Evolutionary conservation across 2,888 invertebrate species (phyloP).

Genomic region (Smittia sp.): DNA sequence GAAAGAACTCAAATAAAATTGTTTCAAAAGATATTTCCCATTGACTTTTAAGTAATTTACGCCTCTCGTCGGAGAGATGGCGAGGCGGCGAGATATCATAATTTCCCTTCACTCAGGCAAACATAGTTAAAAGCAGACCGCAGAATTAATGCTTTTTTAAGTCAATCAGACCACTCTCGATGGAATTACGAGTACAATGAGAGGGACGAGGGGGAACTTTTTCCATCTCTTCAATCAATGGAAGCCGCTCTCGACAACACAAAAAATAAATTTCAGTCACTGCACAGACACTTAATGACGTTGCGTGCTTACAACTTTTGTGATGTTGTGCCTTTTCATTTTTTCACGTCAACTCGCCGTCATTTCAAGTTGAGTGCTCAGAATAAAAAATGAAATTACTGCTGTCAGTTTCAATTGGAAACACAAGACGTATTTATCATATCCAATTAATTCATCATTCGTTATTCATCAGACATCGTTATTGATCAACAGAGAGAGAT

Average conservation of each 20-base stretch:
- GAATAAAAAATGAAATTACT: slow-evolving; percentile 39
- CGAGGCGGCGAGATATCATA: slow-evolving; percentile 28
- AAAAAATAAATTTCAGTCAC: slow-evolving; percentile 32
- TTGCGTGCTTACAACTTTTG: slow-evolving; percentile 26
- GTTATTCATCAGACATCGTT: neutral
- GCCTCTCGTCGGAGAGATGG: neutral
- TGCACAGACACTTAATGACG: slow-evolving; percentile 35
- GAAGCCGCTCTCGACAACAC: slow-evolving; percentile 9
- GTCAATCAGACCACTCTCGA: slow-evolving; percentile 26
- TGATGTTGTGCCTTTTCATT: slow-evolving; percentile 7
- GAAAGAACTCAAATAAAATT: slow-evolving; percentile 22
- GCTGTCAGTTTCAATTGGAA: slow-evolving; percentile 41
- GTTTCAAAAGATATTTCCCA: slow-evolving; percentile 5
- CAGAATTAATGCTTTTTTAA: slow-evolving; percentile 37
- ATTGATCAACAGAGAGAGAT: no score
- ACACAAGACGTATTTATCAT: slow-evolving; percentile 40
- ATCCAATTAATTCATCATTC: slow-evolving; percentile 6
- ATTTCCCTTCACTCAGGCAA: slow-evolving; percentile 40
- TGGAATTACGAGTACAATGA: neutral
- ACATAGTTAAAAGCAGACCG: slow-evolving; percentile 32
- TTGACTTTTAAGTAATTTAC: neutral
- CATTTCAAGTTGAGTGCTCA: slow-evolving; percentile 12
- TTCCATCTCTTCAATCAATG: slow-evolving; percentile 19
- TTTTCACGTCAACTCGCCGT: slow-evolving; percentile 17
- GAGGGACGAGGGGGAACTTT: neutral